Conservation (phyloP, 37 sponge, comb jelly and placozoan species). For the Dysidea cf. avara region DNA sequence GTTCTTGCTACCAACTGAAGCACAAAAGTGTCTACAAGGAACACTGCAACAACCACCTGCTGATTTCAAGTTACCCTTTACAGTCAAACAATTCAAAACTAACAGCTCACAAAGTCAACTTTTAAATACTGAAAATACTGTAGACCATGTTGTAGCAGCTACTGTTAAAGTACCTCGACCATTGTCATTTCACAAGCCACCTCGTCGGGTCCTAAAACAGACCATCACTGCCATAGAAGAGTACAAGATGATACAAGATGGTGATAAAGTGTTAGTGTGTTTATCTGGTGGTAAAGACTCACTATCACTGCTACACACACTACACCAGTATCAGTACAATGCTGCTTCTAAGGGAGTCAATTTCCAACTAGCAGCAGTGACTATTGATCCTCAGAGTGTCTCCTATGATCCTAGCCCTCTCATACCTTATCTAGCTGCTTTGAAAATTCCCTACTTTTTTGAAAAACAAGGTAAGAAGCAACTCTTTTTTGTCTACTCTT, state of each 20-base stretch:
- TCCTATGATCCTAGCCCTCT: conserved; percentile 90
- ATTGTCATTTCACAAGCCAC: background rate
- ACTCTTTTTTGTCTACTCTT: background rate
- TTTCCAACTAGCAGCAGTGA: conserved; percentile 86
- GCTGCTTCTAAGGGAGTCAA: conserved; percentile 66
- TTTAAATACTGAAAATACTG: too few relatives aligned
- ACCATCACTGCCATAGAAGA: conserved; percentile 73
- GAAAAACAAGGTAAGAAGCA: conserved; percentile 74
- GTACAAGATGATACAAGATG: conserved; percentile 77
- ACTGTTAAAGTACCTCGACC: too few relatives aligned
- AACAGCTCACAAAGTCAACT: too few relatives aligned
- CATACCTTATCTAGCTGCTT: conserved; percentile 72
- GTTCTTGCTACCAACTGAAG: conserved; percentile 84
- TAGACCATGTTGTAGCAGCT: too few relatives aligned
- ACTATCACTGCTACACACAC: conserved; percentile 87
- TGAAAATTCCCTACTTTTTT: conserved; percentile 82
- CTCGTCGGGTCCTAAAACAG: background rate
- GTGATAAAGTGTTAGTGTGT: conserved; percentile 84
- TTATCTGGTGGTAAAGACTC: conserved; percentile 96
- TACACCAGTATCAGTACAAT: conserved; percentile 81
- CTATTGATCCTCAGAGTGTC: conserved; percentile 81
- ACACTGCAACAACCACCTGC: background rate
- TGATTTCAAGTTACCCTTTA: background rate
- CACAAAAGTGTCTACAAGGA: conserved; percentile 39
- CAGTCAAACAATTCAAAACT: too few relatives aligned